Percentiles rank a stretch among this genome's conserved stretches.
Evolutionary conservation across 2,888 invertebrate genomes (phyloP).

Genomic region (Eupelmus urozonus): DNA sequence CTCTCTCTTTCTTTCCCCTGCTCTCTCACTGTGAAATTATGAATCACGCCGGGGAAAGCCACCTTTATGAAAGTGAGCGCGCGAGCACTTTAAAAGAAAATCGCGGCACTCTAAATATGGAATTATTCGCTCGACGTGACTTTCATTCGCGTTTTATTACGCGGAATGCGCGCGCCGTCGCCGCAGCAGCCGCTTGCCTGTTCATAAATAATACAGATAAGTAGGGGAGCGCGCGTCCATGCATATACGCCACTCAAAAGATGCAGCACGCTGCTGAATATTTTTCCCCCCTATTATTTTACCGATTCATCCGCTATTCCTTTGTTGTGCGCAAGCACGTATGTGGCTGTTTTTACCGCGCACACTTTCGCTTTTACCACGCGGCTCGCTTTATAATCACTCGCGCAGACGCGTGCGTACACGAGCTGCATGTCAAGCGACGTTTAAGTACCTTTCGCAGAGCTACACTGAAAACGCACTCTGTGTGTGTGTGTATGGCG

Average conservation of each 20-base stretch:
- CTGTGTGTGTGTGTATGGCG: no score
- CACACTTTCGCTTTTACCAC: conserved; percentile 5
- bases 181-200: no score
- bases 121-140: conserved; percentile 19
- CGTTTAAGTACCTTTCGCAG: background rate
- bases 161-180: background rate
- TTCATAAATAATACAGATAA: conserved; percentile 32
- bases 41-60: background rate
- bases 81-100: background rate
- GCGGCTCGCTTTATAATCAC: conserved; percentile 21
- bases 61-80: background rate
- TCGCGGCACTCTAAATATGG: conserved; percentile 7
- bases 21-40: no score
- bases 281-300: background rate
- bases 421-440: background rate
- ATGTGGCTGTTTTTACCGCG: background rate
- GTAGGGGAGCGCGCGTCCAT: background rate
- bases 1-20: no score
- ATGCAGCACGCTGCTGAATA: background rate
- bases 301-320: background rate
- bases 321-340: background rate
- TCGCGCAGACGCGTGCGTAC: background rate
- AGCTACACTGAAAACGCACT: background rate
- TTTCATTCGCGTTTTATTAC: conserved; percentile 3
- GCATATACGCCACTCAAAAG: background rate